phyloP scores from a whole-genome alignment of 1,140 invertebrate genomes.

The Drosophila leontia region DNA sequence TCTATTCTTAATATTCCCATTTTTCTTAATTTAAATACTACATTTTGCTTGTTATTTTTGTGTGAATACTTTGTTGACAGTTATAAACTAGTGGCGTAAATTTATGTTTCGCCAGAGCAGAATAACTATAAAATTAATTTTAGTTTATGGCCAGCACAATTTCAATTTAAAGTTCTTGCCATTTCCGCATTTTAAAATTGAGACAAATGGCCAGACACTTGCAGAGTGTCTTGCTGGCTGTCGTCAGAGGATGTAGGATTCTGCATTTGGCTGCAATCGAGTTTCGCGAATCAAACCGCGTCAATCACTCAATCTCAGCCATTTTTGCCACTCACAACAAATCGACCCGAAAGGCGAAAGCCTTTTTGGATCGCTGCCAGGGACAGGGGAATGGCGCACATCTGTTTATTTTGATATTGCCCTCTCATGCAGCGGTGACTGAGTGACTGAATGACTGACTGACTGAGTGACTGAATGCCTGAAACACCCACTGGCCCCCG shows the following conservation, averaged over 20 bases:
- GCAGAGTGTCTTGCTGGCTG: background rate
- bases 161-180: background rate
- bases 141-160: conserved; percentile 5
- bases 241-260: conserved; percentile 1
- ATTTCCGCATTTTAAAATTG: conserved; percentile 19
- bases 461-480: conserved; percentile 7
- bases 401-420: conserved; percentile 73
- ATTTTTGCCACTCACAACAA: conserved; percentile 47
- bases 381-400: conserved; percentile 59
- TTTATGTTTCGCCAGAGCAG: conserved; percentile 4
- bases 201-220: conserved; percentile 7
- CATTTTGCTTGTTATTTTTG: background rate
- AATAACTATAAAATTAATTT: conserved; percentile 16
- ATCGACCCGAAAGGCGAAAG: conserved; percentile 43
- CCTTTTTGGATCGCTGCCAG: conserved; percentile 68
- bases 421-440: conserved; percentile 43
- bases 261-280: conserved; percentile 17
- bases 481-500: conserved; percentile 17
- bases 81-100: conserved; percentile 36
- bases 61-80: conserved; percentile 30
- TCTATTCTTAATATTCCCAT: background rate
- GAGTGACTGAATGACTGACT: conserved; percentile 16
- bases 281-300: conserved; percentile 20
- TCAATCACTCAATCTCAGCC: conserved; percentile 37
- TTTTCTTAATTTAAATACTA: conserved; percentile 1